Base-by-base conservation (phyloP, 2,888 invertebrate species). In the Drosophila longiperda region DNA sequence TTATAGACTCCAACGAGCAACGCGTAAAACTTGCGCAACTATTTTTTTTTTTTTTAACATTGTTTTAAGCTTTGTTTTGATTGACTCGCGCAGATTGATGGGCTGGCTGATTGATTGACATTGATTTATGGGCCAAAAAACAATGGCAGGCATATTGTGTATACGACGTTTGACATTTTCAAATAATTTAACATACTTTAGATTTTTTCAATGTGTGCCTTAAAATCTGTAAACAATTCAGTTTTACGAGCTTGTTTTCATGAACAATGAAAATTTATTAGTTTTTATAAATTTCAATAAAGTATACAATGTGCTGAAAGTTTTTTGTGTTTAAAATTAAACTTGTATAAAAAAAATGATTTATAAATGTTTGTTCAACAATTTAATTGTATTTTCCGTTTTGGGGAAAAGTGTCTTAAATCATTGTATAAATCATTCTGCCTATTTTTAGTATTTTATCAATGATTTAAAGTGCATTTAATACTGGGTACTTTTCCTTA, bases 81-180 rank as follows among this genome's bases (percentile, higher is more conserved):
- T 86, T 75, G 87, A 85, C 83, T 86, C 65, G 33, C 29, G 54
- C 73, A 77, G 83, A 85, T 85, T 88, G 85, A 85, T 88, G 83
- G 73, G 55, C 55, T 62, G 54, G 62, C 64, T 34, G 42, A 66
- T 69, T 76, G 84, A 76, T 80, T 82, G 89, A 87, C 86, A 87
- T 64, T 87, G 86, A 87, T 89, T 89, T 87, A 87, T 89, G 74
- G 73, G 71, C 66, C 81, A 50, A 52, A 38, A 59, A 69, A 66
- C 75, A 78, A 50, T 45, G 72, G 53, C 34, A 40, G 61, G 36
- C 80, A 85, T 68, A 73, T 87, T 79, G 60, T 73, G 69, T 40
- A 73, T 77, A 74, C 79, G 67, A 42, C 68, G 50, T 48, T 61
- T 73, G 70, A 42, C 53, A 50, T 61, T 45, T 34, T 3, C 3